phyloP scores from a whole-genome alignment of 2,113 vertebrate species.

The Speoplatyrhinus poulsoni region DNA sequence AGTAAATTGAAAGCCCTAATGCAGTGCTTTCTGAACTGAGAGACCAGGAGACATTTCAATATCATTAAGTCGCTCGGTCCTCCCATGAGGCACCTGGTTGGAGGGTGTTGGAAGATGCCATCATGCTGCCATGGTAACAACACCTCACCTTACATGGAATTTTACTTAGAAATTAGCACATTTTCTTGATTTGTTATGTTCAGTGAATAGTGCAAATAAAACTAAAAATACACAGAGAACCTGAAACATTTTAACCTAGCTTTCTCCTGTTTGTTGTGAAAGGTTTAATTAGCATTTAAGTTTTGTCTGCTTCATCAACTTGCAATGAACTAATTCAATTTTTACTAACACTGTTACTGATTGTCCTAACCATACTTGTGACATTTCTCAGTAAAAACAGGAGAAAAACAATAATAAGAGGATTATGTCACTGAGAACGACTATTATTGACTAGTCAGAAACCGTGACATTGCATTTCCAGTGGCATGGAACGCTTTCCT shows the following conservation, averaged over 20 bases:
- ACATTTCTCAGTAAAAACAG: too few species aligned
- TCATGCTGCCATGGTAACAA: constrained; percentile 49
- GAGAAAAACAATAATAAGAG: not conserved
- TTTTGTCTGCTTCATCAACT: not conserved
- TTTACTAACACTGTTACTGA: too few species aligned
- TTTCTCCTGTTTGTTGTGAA: not conserved
- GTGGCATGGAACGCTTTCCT: constrained; percentile 7
- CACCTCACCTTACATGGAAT: constrained; percentile 48
- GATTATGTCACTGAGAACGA: too few species aligned
- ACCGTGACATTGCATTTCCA: not conserved
- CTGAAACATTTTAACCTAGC: not conserved
- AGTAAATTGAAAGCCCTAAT: constrained; percentile 50
- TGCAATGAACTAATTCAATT: too few species aligned
- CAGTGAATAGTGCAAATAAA: constrained; percentile 15
- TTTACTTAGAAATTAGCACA: constrained; percentile 36
- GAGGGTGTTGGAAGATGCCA: constrained; percentile 21
- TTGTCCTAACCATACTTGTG: not conserved
- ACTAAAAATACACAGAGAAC: constrained; percentile 6
- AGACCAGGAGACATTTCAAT: constrained; percentile 20
- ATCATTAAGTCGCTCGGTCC: constrained; percentile 34
- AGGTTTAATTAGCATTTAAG: not conserved
- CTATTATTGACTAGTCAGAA: not conserved
- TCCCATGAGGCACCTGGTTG: constrained; percentile 8
- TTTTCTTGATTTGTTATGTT: constrained; percentile 28
- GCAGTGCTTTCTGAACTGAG: constrained; percentile 44